Evolutionary conservation across 2,113 vertebrate genomes (phyloP).

Genomic region (Oxyura jamaicensis): DNA sequence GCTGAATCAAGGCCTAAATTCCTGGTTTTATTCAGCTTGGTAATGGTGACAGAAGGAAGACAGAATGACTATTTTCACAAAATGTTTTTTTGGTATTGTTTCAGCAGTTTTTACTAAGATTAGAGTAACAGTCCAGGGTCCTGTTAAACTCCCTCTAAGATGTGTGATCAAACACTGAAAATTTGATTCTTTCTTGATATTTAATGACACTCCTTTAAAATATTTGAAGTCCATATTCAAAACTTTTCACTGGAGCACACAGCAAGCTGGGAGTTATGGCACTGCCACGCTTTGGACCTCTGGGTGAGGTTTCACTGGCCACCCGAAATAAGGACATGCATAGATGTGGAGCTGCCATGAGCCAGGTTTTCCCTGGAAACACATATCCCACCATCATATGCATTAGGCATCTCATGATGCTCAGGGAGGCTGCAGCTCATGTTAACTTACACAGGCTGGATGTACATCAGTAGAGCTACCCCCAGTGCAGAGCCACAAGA

Average conservation of each 20-base stretch:
- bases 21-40: background rate
- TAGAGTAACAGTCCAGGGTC: background rate
- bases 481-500: background rate
- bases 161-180: background rate
- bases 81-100: background rate
- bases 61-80: background rate
- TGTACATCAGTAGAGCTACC: background rate
- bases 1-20: slow-evolving; percentile 33
- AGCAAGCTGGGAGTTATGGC: background rate
- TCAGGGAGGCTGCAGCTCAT: background rate
- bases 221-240: background rate
- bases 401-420: background rate
- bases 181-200: background rate
- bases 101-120: background rate
- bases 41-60: background rate
- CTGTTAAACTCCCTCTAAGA: background rate
- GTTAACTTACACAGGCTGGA: background rate
- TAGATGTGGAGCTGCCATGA: background rate
- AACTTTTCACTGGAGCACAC: background rate
- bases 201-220: background rate
- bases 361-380: background rate
- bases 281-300: background rate
- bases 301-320: background rate
- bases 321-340: background rate
- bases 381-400: background rate